Conservation (phyloP, 2,113 vertebrate species). For the Leptocoma aspasia region DNA sequence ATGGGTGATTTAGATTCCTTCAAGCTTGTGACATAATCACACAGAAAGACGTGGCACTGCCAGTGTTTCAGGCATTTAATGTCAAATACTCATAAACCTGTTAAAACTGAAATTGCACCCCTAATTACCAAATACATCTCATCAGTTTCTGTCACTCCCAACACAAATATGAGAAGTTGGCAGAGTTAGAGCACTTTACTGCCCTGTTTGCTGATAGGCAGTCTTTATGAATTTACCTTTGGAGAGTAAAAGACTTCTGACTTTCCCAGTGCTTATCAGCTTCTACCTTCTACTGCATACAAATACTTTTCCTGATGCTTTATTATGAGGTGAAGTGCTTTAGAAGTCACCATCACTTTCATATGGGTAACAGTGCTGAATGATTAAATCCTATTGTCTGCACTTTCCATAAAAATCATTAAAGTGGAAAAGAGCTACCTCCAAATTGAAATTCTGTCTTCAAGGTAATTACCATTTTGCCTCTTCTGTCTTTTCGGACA, state of each 20-base stretch:
- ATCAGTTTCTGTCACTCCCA: neutral
- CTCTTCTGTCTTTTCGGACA: neutral
- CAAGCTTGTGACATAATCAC: neutral
- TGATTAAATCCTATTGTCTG: constrained; percentile 19
- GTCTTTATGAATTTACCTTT: neutral
- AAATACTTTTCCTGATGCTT: neutral
- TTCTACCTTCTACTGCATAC: neutral
- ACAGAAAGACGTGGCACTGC: neutral
- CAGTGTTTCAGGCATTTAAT: neutral
- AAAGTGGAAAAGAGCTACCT: constrained; percentile 21
- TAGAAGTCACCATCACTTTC: neutral
- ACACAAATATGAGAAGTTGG: neutral
- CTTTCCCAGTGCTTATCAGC: neutral
- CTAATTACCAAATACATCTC: constrained; percentile 10
- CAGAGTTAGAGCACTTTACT: neutral
- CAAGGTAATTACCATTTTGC: constrained; percentile 33
- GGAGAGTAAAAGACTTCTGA: neutral
- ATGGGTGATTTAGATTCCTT: neutral
- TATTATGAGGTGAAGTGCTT: neutral
- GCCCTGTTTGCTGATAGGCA: neutral
- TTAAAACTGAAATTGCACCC: neutral
- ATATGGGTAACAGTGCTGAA: neutral
- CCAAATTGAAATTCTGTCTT: constrained; percentile 23
- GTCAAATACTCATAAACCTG: neutral
- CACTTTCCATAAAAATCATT: constrained; percentile 24